Conservation (phyloP, 2,888 invertebrate genomes). For the Ochropleura plecta region DNA sequence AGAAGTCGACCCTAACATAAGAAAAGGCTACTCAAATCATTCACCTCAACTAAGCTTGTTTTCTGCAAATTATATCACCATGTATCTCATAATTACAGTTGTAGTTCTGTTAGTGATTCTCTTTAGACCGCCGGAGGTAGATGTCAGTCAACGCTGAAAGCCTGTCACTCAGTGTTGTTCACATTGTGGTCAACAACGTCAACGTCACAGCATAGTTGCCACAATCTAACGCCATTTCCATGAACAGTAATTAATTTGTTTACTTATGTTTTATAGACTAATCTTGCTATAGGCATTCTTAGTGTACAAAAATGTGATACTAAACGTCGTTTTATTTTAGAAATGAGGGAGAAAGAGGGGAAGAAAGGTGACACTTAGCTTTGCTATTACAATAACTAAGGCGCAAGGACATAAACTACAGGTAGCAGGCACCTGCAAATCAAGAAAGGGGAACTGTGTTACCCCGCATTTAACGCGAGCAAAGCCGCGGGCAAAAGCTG, state of each 20-base stretch:
- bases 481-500: no score
- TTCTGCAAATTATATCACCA: background rate
- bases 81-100: constrained; percentile 23
- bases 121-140: constrained; percentile 15
- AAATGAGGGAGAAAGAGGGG: no score
- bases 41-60: background rate
- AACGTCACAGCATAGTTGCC: background rate
- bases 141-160: constrained; percentile 40
- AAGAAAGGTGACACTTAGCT: no score
- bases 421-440: no score
- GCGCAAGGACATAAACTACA: no score
- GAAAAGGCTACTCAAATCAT: no score
- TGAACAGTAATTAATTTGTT: constrained; percentile 26
- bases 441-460: no score
- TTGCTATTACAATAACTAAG: no score
- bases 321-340: no score
- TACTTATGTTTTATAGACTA: background rate
- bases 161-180: constrained; percentile 46
- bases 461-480: no score
- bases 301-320: no score
- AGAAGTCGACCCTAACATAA: no score
- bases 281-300: background rate
- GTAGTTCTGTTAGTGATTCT: constrained; percentile 22
- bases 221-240: constrained; percentile 25
- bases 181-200: constrained; percentile 38